phyloP scores from a whole-genome alignment of 2,797 vertebrate species.

The Pteropus rufus region DNA sequence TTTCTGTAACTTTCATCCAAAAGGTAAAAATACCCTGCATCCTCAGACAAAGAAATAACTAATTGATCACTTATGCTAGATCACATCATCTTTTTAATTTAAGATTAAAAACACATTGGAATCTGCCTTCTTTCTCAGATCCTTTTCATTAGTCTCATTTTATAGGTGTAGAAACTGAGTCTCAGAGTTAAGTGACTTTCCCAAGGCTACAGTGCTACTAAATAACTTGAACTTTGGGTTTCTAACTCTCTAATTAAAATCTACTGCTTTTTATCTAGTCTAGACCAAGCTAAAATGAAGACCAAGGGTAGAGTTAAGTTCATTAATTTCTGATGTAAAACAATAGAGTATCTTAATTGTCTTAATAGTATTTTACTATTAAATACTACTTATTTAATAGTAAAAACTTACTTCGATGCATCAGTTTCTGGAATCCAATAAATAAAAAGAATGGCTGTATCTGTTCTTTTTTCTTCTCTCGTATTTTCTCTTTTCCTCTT shows the following conservation, averaged over 20 bases:
- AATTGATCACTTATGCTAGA: neutral
- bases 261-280: neutral
- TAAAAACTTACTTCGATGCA: neutral
- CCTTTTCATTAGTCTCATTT: neutral
- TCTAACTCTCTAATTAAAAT: constrained; percentile 21
- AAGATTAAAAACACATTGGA: neutral
- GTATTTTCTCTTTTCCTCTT: neutral
- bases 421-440: neutral
- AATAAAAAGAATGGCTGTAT: neutral
- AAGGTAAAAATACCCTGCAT: neutral
- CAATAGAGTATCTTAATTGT: neutral
- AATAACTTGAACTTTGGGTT: neutral
- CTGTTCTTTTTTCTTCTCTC: neutral
- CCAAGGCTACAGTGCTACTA: neutral
- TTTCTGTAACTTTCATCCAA: neutral
- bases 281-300: neutral
- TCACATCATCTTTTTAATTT: neutral
- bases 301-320: neutral
- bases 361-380: no score
- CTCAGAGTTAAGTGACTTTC: neutral
- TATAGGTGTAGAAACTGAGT: neutral
- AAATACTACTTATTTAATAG: neutral
- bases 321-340: neutral
- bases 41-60: neutral
- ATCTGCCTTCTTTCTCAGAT: neutral